Evolutionary conservation across 1,140 invertebrate genomes (phyloP).

Genomic region (Bombus fervidus): DNA sequence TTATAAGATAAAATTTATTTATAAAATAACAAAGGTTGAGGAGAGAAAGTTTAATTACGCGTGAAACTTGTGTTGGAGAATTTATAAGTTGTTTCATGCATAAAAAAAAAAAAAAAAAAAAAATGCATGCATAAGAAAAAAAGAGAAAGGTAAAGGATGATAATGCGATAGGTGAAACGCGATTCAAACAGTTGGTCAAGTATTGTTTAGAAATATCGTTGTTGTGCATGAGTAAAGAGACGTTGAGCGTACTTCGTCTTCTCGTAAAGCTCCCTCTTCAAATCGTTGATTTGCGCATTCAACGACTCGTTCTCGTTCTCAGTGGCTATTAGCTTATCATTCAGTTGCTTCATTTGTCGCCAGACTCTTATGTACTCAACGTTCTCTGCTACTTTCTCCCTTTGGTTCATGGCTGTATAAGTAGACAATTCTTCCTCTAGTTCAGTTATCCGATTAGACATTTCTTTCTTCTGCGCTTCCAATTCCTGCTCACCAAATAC

Average conservation of each 20-base stretch:
- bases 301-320: slow-evolving; percentile 71
- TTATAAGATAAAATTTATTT: neutral
- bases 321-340: slow-evolving; percentile 71
- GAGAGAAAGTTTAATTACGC: neutral
- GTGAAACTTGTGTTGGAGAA: neutral
- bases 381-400: slow-evolving; percentile 77
- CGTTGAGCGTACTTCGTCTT: slow-evolving; percentile 66
- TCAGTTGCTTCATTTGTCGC: slow-evolving; percentile 76
- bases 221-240: neutral
- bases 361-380: slow-evolving; percentile 78
- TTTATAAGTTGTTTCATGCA: neutral
- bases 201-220: neutral
- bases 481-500: slow-evolving; percentile 66
- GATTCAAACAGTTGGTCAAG: neutral
- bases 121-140: neutral
- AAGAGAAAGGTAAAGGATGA: too few species aligned
- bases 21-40: neutral
- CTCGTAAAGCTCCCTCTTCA: slow-evolving; percentile 72
- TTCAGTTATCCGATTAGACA: slow-evolving; percentile 70
- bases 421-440: slow-evolving; percentile 72
- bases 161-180: neutral
- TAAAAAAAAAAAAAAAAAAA: neutral
- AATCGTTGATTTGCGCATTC: slow-evolving; percentile 66
- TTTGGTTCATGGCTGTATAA: slow-evolving; percentile 62
- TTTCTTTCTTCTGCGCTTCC: slow-evolving; percentile 73